A percentile compares a stretch with the other conserved stretches of the same genome.
Evolutionary conservation across 2,888 invertebrate species (phyloP).

Genomic region (Philaethria dido): DNA sequence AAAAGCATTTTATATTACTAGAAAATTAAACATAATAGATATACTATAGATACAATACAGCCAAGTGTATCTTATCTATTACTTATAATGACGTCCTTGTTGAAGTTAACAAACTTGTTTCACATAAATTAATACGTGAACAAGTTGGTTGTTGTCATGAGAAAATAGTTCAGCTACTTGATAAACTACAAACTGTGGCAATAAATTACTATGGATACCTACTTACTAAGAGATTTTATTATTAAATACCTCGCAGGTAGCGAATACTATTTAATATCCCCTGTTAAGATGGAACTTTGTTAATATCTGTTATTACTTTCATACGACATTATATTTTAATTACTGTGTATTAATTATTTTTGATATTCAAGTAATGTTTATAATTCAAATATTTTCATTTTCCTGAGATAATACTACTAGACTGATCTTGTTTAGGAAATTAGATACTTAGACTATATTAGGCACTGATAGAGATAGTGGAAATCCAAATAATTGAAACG

Average conservation of each 20-base stretch:
- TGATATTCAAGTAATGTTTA: too few relatives aligned
- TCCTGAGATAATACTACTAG: too few relatives aligned
- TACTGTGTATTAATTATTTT: conserved; percentile 42
- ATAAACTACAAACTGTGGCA: conserved; percentile 32
- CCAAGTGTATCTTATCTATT: too few relatives aligned
- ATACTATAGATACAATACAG: too few relatives aligned
- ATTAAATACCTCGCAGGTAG: conserved; percentile 31
- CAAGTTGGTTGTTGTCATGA: conserved; percentile 11
- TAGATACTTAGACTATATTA: too few relatives aligned
- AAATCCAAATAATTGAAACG: too few relatives aligned
- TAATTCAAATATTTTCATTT: too few relatives aligned
- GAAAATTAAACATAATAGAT: too few relatives aligned
- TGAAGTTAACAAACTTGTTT: conserved; percentile 21
- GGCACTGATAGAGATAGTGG: too few relatives aligned
- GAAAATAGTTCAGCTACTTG: conserved; percentile 23
- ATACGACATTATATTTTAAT: background rate
- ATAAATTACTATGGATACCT: conserved; percentile 24
- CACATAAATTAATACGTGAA: conserved; percentile 27
- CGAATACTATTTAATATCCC: conserved; percentile 43
- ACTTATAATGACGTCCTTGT: conserved; percentile 39
- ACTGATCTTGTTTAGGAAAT: too few relatives aligned
- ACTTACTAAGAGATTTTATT: conserved; percentile 26
- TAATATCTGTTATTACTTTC: conserved; percentile 57
- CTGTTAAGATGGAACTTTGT: conserved; percentile 54
- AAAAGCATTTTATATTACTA: too few relatives aligned